Conservation (phyloP, 2,888 invertebrate species). For the Liodrosophila aerea region DNA sequence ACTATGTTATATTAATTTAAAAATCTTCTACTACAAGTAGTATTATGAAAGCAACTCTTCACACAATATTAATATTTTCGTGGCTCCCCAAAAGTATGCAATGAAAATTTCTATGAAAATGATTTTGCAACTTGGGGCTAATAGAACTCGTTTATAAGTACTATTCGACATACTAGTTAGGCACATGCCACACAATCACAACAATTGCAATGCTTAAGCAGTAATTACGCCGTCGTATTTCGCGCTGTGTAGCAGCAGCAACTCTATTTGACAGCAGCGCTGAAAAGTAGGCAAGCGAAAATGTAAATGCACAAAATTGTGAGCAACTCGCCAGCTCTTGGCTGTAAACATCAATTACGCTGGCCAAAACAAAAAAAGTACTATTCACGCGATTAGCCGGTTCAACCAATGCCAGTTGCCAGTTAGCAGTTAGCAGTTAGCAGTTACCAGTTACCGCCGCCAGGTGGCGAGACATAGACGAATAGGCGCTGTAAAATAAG, state of each 20-base stretch:
- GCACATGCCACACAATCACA: too few relatives aligned
- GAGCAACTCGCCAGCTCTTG: conserved; percentile 25
- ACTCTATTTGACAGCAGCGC: conserved; percentile 30
- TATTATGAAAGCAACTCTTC: too few relatives aligned
- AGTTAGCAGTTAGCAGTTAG: conserved; percentile 4
- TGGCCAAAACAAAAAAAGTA: conserved; percentile 65
- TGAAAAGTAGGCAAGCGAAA: conserved; percentile 61
- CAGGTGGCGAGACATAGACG: conserved; percentile 20
- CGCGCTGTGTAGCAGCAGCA: conserved; percentile 1
- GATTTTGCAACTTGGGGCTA: too few relatives aligned
- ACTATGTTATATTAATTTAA: too few relatives aligned
- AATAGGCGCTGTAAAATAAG: conserved; percentile 35
- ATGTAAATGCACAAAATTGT: conserved; percentile 56
- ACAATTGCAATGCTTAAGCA: too few relatives aligned
- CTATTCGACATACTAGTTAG: too few relatives aligned
- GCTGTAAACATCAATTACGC: conserved; percentile 76
- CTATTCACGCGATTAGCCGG: conserved; percentile 77
- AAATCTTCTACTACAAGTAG: too few relatives aligned
- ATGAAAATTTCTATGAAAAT: too few relatives aligned
- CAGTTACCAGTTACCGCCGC: background rate
- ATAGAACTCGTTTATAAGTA: too few relatives aligned
- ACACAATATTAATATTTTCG: too few relatives aligned
- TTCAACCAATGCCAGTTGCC: conserved; percentile 27
- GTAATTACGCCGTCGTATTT: too few relatives aligned
- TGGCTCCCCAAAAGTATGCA: too few relatives aligned